phyloP scores from a whole-genome alignment of 2,797 vertebrate species.

The Acropternis orthonyx region DNA sequence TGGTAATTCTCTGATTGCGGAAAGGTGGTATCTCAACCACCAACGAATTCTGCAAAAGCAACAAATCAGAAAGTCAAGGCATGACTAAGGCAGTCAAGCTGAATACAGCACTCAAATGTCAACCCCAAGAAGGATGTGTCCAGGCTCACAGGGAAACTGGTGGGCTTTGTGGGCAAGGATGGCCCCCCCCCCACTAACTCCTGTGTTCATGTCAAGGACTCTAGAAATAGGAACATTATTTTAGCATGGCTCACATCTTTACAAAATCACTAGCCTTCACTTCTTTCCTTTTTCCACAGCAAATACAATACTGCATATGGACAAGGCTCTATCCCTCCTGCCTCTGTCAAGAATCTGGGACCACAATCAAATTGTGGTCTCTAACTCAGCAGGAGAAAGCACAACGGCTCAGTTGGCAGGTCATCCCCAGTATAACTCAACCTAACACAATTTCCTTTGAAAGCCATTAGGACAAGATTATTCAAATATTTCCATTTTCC shows the following conservation, averaged over 20 bases:
- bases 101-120: background rate
- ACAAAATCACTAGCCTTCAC: background rate
- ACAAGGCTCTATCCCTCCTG: background rate
- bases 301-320: fast-evolving
- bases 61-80: background rate
- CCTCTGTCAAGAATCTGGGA: background rate
- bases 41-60: constrained; percentile 80
- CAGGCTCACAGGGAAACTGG: background rate
- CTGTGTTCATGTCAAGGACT: background rate
- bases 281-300: background rate
- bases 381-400: background rate
- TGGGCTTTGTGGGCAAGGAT: background rate
- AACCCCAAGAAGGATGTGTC: background rate
- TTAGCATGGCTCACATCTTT: background rate
- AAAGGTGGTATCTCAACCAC: constrained; percentile 94
- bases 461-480: background rate
- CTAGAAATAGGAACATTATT: background rate
- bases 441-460: background rate
- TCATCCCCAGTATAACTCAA: background rate
- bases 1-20: constrained; percentile 91
- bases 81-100: background rate
- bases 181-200: background rate
- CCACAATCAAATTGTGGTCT: background rate
- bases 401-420: background rate
- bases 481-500: background rate